Base-by-base conservation (phyloP, 2,113 vertebrate species). In the Hippocampus guttulatus region DNA sequence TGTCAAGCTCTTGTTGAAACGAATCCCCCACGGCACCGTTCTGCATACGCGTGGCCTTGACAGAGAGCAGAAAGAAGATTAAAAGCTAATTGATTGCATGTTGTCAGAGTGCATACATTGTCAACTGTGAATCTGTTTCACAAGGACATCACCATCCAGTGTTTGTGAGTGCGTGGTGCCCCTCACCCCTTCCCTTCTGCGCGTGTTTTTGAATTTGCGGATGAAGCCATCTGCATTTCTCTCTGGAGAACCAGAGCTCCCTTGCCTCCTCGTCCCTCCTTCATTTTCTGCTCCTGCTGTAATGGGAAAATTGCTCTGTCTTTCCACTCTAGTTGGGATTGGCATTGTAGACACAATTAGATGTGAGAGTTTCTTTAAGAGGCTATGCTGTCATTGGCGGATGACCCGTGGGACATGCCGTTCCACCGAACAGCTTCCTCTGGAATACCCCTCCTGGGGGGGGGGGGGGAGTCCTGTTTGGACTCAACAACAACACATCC, bases 311-410 rank as follows among this genome's bases (percentile, higher is more conserved):
- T 91, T 86, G 88, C 78, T 88, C 84, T 74, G 79, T 86, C 84
- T 92, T 91, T 91, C 87, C 82, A 85, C 90, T 91, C 89, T 86
- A 87, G 81, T 92, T 91, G 86, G 88, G 87, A 90, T 88, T 80
- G 87, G 87, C 77, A 77, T 86, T 74, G 84, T 80, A 82, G 87
- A 82, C 85, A 88, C 86, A 92, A 92, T 92, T 91, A 91, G 85
- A 87, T 78, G 73, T 75, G 83, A 77, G 77, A 78, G 82, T 88
- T 85, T 88, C 68, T 76, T 75, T 81, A 78, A 88, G 81, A 81
- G 80, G 75, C 80, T 64, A 78, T 77, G 83, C 70, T 75, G 74
- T 85, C 82, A 84, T 81, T 85, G 82, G 84, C 12, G 78, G 76
- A 76, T 77, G 76, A 74, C 75, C 69, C 68, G 10, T 0, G 75